Evolutionary conservation across 2,888 invertebrate genomes (phyloP), one percentile per base, ranked within the genome.

Genomic region (Chloromyia formosa): DNA sequence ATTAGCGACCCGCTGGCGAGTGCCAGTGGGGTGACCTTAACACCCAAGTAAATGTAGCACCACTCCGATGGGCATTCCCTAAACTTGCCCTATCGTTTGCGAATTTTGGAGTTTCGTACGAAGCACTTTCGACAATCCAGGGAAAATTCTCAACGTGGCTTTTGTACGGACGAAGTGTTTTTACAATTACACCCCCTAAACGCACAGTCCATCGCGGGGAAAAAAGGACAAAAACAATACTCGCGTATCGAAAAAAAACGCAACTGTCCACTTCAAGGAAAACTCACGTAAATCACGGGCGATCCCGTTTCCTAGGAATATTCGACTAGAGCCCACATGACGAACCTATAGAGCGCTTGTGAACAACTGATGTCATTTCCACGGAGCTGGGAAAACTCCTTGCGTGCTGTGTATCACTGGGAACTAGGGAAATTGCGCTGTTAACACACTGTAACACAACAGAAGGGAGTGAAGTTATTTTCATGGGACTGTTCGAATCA

Each of bases 1-100:
- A 68, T 68, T 68, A 68, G 66, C 49, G 66, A 68, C 49, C 66
- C n/a, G n/a, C n/a, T n/a, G 40, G 12, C 5, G 40, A 61, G 61
- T 16, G 66, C 53, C 66, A 20, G 4, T 18, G 53, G n/a, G 66
- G 49, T 68, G 66, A 49, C 66, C 66, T 68, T 68, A 53, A 20
- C 23, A 49, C 49, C 23, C 66, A 49, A 20, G 14, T 12, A 35
- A 68, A 20, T 23, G n/a, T n/a, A 68, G 22, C 66, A 49, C 20
- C n/a, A 22, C 22, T 23, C 66, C 10, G 18, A 49, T 12, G 22
- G 4, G 9, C 66, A 49, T 18, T 16, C 53, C 23, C 49, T 22
- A n/a, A 5, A 35, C 61, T 5, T 5, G 12, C 27, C 5, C 23
- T n/a, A n/a, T n/a, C n/a, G n/a, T n/a, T n/a, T n/a, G n/a, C n/a